A percentile compares a stretch with the other conserved stretches of the same genome.
phyloP scores from a whole-genome alignment of 1,140 invertebrate genomes.

The Drosophila eugracilis region DNA sequence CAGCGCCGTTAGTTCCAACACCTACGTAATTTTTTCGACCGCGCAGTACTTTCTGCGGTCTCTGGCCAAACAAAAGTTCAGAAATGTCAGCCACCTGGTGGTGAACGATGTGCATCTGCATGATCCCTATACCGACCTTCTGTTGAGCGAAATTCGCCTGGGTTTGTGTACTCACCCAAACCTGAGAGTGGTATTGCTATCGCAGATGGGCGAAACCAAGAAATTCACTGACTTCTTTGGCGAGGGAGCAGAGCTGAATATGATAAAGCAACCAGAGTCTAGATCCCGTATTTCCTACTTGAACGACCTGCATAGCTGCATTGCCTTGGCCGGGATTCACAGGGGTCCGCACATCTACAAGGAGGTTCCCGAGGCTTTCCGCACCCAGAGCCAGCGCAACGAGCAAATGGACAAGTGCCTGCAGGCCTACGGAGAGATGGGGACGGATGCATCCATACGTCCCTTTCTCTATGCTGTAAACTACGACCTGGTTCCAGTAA shows the following conservation, averaged over 20 bases:
- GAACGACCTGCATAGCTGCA: conserved; percentile 47
- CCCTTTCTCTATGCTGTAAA: conserved; percentile 89
- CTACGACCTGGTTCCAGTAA: conserved; percentile 88
- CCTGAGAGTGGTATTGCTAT: conserved; percentile 95
- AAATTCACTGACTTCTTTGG: conserved; percentile 59
- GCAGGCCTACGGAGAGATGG: conserved; percentile 62
- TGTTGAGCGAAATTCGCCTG: conserved; percentile 93
- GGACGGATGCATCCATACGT: conserved; percentile 86
- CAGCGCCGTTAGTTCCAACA: conserved; percentile 48
- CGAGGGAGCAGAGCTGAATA: conserved; percentile 42
- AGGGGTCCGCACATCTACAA: conserved; percentile 52
- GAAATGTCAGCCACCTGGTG: conserved; percentile 92
- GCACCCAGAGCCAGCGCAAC: conserved; percentile 41
- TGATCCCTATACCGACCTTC: conserved; percentile 95
- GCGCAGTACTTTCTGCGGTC: conserved; percentile 62
- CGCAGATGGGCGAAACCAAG: conserved; percentile 22
- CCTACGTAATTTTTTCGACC: conserved; percentile 68
- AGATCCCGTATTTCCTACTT: conserved; percentile 37
- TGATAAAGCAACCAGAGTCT: background rate
- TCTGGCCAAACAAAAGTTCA: conserved; percentile 79
- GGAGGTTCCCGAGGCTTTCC: conserved; percentile 87
- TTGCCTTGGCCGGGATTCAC: conserved; percentile 23
- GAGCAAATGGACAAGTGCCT: conserved; percentile 62
- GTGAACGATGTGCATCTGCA: conserved; percentile 98
- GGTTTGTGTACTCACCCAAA: conserved; percentile 89